Base-by-base conservation (phyloP, 2,113 vertebrate genomes). In the Menidia beryllina region DNA sequence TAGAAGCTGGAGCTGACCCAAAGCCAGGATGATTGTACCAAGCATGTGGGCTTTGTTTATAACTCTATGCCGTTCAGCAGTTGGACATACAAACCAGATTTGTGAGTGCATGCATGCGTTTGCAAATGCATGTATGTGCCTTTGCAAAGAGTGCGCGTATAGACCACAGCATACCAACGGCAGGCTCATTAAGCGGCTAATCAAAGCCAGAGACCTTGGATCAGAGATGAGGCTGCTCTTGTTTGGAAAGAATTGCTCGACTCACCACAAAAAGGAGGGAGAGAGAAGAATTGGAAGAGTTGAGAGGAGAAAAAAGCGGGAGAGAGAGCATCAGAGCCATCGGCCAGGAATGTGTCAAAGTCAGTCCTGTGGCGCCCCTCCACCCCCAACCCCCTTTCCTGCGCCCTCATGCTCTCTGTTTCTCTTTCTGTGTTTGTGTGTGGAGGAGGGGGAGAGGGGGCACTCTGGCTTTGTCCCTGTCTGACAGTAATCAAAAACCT, bases 141-240 rank as follows among this genome's bases (percentile, higher is more conserved):
- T 50, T 14, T 56, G 65, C 30, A 48, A 55, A 27, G 36, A 47
- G 30, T 48, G 77, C 64, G 61, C 47, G 56, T 60, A 51, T 65
- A 67, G 85, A 88, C 88, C 87, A 41, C 91, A 90, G 84, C 88
- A 92, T 92, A 92, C 90, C 80, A 83, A 88, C 69, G 77, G 88
- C 86, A 90, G 89, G 85, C 90, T 92, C 91, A 93, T 92, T 92
- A 93, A 93, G 86, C 86, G 89, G 85, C 91, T 93, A 93, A 93
- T 93, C 85, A 89, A 90, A 91, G 86, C 91, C 92, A 93, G 92
- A 91, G 81, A 47, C 82, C 71, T 89, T 90, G 90, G 89, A 91
- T 89, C 86, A 80, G 82, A 91, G 86, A 91, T 82, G 88, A 90
- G 83, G 90, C 88, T 87, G 89, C 87, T 90, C 91, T 91, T 89